Conservation (phyloP, 2,797 vertebrate species). For the Dipus sagitta region DNA sequence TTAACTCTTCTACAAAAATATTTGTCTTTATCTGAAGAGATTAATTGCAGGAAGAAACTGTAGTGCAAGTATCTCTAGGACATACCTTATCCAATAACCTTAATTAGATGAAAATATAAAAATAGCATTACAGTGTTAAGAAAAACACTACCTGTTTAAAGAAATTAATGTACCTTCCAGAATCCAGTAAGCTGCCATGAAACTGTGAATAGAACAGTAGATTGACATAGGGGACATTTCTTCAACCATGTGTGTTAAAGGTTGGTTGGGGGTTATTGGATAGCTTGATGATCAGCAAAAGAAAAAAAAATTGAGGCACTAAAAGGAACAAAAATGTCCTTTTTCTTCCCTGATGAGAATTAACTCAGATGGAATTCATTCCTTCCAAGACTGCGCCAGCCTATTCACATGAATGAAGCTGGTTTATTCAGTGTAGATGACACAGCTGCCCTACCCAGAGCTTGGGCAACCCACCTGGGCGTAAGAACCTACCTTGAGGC, state of each 20-base stretch:
- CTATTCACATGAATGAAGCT: too few species aligned
- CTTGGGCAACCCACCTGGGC: too few species aligned
- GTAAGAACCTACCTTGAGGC: too few species aligned
- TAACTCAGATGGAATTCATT: too few species aligned
- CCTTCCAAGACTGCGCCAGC: too few species aligned
- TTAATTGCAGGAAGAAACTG: constrained; percentile 15
- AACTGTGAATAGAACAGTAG: neutral
- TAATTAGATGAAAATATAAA: constrained; percentile 48
- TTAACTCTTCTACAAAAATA: constrained; percentile 27
- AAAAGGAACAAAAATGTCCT: too few species aligned
- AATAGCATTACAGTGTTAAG: constrained; percentile 43
- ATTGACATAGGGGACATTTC: neutral
- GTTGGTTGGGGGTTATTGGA: neutral
- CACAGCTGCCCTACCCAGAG: too few species aligned
- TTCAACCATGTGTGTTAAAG: neutral
- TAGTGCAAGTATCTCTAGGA: neutral
- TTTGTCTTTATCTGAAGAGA: constrained; percentile 7
- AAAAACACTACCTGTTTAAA: neutral
- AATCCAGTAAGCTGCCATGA: neutral
- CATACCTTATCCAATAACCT: neutral
- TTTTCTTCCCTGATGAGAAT: too few species aligned
- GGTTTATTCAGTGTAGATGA: too few species aligned
- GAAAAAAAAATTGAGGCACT: neutral
- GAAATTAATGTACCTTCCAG: neutral
- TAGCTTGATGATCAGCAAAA: neutral